Evolutionary conservation across 2,888 invertebrate genomes (phyloP).

Genomic region (Cenopis cana): DNA sequence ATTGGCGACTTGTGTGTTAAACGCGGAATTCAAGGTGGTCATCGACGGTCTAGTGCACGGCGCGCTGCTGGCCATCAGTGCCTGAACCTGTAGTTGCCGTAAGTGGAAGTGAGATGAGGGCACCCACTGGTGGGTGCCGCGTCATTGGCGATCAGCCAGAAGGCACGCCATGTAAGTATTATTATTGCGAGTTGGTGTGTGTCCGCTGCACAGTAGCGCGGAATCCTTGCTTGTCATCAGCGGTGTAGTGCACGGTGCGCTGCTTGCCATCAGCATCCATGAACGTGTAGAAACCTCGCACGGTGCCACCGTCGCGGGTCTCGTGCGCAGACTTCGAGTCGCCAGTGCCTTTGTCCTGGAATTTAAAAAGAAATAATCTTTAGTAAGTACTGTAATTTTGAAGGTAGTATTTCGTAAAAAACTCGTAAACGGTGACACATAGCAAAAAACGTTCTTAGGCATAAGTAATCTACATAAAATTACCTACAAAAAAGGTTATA

Average conservation of each 20-base stretch:
- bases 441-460: too few relatives aligned
- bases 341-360: constrained; percentile 68
- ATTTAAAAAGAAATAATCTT: constrained; percentile 41
- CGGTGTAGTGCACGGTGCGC: constrained; percentile 71
- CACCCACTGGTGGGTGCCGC: neutral
- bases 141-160: neutral
- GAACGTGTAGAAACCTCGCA: constrained; percentile 72
- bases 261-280: constrained; percentile 68
- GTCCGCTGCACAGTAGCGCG: constrained; percentile 60
- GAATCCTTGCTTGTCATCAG: constrained; percentile 66
- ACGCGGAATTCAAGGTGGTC: constrained; percentile 65
- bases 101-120: neutral
- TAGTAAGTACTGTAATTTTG: too few relatives aligned
- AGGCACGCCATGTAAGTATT: neutral
- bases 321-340: constrained; percentile 69
- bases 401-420: too few relatives aligned
- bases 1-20: constrained; percentile 45
- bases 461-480: too few relatives aligned
- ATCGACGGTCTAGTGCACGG: constrained; percentile 71
- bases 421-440: too few relatives aligned
- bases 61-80: constrained; percentile 69
- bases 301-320: constrained; percentile 59
- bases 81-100: constrained; percentile 69
- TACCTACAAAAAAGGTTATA: too few relatives aligned
- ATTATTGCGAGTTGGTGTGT: constrained; percentile 45